These are phyloP conservation scores for Eupithecia insigniata DNA, from an alignment of 2,888 invertebrate species.

Conservation along the genomic window DNA sequence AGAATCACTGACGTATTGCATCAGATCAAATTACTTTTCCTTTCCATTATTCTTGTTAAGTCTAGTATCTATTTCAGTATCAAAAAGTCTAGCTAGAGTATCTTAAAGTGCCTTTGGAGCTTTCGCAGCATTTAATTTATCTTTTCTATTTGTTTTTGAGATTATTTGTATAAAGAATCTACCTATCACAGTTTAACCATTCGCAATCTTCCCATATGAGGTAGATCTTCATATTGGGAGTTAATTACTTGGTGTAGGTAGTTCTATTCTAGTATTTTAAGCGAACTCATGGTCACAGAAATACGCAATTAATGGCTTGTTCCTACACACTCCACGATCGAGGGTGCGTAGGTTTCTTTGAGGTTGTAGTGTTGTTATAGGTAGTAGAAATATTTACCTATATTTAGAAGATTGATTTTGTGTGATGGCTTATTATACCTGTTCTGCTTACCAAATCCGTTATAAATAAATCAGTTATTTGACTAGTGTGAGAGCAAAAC, in stretches of 20 bases:
- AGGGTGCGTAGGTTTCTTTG: constrained; percentile 45
- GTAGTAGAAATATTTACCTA: no score
- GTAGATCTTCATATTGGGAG: constrained; percentile 17
- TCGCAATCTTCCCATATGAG: constrained; percentile 14
- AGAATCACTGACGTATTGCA: not conserved
- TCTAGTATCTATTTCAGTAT: not conserved
- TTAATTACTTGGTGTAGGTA: constrained; percentile 29
- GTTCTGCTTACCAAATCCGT: no score
- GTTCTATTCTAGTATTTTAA: constrained; percentile 26
- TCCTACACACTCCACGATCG: constrained; percentile 65
- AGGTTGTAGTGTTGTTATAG: no score
- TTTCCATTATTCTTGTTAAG: not conserved
- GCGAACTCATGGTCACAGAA: constrained; percentile 30
- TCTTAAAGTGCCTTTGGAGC: not conserved
- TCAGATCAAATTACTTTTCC: constrained; percentile 4
- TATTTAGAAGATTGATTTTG: not conserved
- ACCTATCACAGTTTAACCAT: not conserved
- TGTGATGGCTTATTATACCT: constrained; percentile 5
- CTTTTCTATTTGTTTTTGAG: not conserved
- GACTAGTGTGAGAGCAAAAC: no score
- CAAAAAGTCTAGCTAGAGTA: not conserved
- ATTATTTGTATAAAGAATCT: no score
- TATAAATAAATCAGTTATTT: no score
- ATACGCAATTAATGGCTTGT: constrained; percentile 46
- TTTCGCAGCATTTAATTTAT: not conserved